A percentile compares a stretch with the other conserved stretches of the same genome.
These are phyloP conservation scores for Hemicentrotus pulcherrimus DNA, from an alignment of 35 echinoderm and acorn worm genomes.

Conservation along the genomic window DNA sequence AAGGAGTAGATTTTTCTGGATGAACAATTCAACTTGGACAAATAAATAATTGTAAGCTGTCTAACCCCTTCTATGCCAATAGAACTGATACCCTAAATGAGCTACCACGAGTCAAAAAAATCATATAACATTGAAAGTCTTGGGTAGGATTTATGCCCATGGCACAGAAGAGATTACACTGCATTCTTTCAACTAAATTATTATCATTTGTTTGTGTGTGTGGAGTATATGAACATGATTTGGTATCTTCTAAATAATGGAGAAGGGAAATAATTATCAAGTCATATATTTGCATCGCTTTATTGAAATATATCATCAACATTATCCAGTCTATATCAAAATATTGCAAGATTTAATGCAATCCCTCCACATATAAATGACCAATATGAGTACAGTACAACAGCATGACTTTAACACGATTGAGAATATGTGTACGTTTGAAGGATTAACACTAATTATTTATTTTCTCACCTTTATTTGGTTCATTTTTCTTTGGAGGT, in stretches of 20 bases:
- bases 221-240: too few relatives aligned
- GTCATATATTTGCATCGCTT: not conserved
- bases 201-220: too few relatives aligned
- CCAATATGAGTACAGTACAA: not conserved
- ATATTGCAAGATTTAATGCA: not conserved
- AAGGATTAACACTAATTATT: not conserved
- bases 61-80: too few relatives aligned
- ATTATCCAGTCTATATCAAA: not conserved
- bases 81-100: too few relatives aligned
- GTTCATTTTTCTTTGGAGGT: slow-evolving; percentile 51
- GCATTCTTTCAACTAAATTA: too few relatives aligned
- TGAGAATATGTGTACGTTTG: not conserved
- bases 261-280: not conserved
- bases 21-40: too few relatives aligned
- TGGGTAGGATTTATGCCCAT: too few relatives aligned
- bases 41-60: too few relatives aligned
- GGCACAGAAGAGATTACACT: too few relatives aligned
- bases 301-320: not conserved
- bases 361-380: not conserved
- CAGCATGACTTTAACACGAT: not conserved
- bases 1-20: not conserved
- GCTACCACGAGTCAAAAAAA: too few relatives aligned
- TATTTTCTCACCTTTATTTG: slow-evolving; percentile 45
- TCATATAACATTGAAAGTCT: too few relatives aligned
- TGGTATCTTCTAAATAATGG: too few relatives aligned